Evolutionary conservation across 2,797 vertebrate species (phyloP), one percentile per base, ranked within the genome.

Genomic region (Poecilia wingei): DNA sequence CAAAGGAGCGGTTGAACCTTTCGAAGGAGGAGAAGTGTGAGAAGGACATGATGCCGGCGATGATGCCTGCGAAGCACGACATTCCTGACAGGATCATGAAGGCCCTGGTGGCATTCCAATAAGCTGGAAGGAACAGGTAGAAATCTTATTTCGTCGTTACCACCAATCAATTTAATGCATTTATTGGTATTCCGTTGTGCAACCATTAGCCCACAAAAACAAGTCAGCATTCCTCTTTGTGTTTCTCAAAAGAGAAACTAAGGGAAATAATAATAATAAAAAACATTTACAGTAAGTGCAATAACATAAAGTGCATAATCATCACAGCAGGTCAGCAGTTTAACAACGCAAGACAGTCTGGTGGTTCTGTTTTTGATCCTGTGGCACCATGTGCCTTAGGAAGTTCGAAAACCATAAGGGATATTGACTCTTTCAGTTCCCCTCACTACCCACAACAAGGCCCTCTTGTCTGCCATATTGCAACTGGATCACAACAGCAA

Each of bases 81-180:
- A 97, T 94, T 74, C 95, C 95, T 0, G 97, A 96, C 59, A 98
- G 94, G 93, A 98, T 97, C 97, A 97, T 97, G 92, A 97, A 97
- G 77, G 97, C 97, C 47, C 97, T 91, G 33, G 96, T 97, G 82
- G 97, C 96, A 57, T 98, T 97, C 97, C 97, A 97, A 82, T 97
- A 97, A 0, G 96, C 97, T 97, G 87, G 2, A 79, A 55, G 77
- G 41, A 87, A 81, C 64, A 78, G 51, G 33, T 3, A 46, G 39
- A 77, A 59, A 59, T 70, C 10, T n/a, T 70, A 31, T n/a, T 1
- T 45, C 25, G 22, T 43, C 14, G 14, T 70, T 25, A 43, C 6
- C 25, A n/a, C 18, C 18, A 66, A 66, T 20, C 33, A 10, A 39
- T 66, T 9, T 18, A 22, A 66, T 66, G 16, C 10, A 36, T 36